Conservation (phyloP, 2,888 invertebrate genomes). For the Muschampia plurimacula region DNA sequence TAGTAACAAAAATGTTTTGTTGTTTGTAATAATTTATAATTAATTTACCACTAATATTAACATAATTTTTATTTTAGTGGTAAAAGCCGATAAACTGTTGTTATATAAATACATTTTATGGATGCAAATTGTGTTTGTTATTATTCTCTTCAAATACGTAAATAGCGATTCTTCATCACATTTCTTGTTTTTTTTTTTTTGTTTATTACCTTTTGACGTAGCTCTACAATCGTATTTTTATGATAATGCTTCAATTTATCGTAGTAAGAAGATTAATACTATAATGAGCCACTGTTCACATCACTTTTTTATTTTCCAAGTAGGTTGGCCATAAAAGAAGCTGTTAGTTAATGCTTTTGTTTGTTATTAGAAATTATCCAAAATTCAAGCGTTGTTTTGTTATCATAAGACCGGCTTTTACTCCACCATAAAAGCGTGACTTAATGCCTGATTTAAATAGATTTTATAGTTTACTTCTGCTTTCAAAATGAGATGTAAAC, state of each 20-base stretch:
- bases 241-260: too few species aligned
- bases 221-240: not conserved
- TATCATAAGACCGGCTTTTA: slow-evolving; percentile 54
- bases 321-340: too few species aligned
- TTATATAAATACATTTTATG: slow-evolving; percentile 1
- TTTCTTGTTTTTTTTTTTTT: not conserved
- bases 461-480: slow-evolving; percentile 57
- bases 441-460: slow-evolving; percentile 59
- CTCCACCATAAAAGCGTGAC: slow-evolving; percentile 52
- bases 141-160: not conserved
- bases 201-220: not conserved
- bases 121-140: not conserved
- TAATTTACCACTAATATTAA: not conserved
- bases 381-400: slow-evolving; percentile 49
- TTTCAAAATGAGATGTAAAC: slow-evolving; percentile 44
- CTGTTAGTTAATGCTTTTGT: not conserved
- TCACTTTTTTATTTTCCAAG: too few species aligned
- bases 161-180: not conserved
- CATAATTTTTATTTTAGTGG: not conserved
- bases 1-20: too few species aligned
- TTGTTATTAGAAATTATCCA: slow-evolving; percentile 42
- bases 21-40: too few species aligned
- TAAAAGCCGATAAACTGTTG: slow-evolving; percentile 1
- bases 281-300: too few species aligned
- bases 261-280: too few species aligned